Conservation (phyloP, 2,113 vertebrate species). For the Morphnarchus princeps region DNA sequence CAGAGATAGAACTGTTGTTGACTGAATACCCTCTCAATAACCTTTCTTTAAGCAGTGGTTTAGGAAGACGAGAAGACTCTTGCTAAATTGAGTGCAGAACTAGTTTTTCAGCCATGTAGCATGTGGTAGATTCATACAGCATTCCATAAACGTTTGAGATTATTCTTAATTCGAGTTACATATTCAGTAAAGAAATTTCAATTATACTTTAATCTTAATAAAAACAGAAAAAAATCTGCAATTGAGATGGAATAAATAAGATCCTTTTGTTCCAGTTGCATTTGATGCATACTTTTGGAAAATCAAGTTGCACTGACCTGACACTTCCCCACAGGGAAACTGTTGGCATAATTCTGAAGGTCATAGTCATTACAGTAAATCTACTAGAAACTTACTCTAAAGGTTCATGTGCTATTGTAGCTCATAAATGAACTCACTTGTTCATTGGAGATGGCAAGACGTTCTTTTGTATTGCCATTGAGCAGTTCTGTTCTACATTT, state of each 20-base stretch:
- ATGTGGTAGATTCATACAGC: not conserved
- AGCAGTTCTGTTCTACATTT: not conserved
- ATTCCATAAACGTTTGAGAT: not conserved
- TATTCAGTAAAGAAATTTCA: not conserved
- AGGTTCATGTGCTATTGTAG: conserved; percentile 25
- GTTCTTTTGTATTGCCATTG: not conserved
- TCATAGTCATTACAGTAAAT: conserved; percentile 57
- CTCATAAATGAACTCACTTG: not conserved
- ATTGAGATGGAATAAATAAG: not conserved
- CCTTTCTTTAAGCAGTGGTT: conserved; percentile 48
- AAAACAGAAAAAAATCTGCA: not conserved
- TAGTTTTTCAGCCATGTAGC: not conserved
- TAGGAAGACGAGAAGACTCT: conserved; percentile 2
- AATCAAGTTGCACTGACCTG: conserved; percentile 29
- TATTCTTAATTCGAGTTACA: not conserved
- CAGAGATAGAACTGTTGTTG: conserved; percentile 45
- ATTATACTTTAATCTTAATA: not conserved
- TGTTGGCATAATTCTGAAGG: conserved; percentile 57
- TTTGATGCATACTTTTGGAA: conserved; percentile 21
- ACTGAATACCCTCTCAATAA: conserved; percentile 66
- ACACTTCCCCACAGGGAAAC: conserved; percentile 49
- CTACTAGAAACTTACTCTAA: conserved; percentile 55
- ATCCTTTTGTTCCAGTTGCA: not conserved
- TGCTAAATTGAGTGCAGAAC: conserved; percentile 15
- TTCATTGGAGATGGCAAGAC: not conserved